Conservation (phyloP, 2,797 vertebrate genomes). For the Varecia variegata region DNA sequence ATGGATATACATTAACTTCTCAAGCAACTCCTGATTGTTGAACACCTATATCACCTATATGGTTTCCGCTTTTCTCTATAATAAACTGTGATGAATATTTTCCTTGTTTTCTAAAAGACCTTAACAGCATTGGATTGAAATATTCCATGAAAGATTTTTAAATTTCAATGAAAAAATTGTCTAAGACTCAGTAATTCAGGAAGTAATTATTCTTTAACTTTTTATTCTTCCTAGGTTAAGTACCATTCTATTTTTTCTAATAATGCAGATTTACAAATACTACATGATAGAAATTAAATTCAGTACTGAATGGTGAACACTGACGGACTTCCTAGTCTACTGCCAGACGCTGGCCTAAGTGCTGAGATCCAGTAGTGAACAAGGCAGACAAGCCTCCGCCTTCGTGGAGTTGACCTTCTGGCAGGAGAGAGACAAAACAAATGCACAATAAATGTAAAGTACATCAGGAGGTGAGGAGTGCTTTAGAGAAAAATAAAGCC, state of each 20-base stretch:
- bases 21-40: neutral
- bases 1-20: neutral
- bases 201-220: neutral
- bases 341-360: neutral
- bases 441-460: neutral
- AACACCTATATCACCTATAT: neutral
- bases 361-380: neutral
- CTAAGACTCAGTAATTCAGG: neutral
- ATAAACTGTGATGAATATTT: neutral
- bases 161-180: neutral
- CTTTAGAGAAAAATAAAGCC: neutral
- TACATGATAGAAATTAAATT: neutral
- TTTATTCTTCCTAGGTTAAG: neutral
- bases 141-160: conserved; percentile 17
- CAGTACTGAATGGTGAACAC: neutral
- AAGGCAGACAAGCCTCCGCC: neutral
- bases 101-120: neutral
- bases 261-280: conserved; percentile 16
- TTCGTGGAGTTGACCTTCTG: neutral
- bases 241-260: neutral
- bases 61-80: neutral
- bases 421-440: neutral
- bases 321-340: neutral
- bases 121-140: neutral
- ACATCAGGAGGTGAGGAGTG: neutral